Percentiles rank a stretch among this genome's conserved stretches.
Conservation (phyloP, 2,797 vertebrate species). For the Rhinogobio ventralis region DNA sequence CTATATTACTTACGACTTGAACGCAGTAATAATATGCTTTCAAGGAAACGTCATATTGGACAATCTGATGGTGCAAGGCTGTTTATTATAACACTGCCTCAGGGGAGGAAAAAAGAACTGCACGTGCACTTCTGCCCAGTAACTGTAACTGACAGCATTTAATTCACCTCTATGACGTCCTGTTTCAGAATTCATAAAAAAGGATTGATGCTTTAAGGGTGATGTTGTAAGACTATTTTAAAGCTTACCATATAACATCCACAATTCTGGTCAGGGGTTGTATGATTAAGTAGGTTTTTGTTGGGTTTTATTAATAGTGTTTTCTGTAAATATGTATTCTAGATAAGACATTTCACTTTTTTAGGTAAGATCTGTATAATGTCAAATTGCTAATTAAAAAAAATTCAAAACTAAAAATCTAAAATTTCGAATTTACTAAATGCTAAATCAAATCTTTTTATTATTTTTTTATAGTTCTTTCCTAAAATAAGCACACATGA, state of each 20-base stretch:
- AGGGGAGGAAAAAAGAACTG: neutral
- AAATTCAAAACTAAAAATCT: neutral
- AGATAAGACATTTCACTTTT: neutral
- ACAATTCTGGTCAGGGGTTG: no score
- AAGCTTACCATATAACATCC: neutral
- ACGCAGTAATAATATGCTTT: conserved; percentile 53
- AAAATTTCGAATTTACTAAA: neutral
- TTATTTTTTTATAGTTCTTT: neutral
- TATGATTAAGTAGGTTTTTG: neutral
- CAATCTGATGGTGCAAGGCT: conserved; percentile 32
- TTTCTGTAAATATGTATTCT: neutral
- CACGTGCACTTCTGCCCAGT: neutral
- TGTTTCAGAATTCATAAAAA: neutral
- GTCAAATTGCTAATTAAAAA: neutral
- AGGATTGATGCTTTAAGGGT: neutral
- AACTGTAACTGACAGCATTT: neutral
- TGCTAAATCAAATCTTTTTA: neutral
- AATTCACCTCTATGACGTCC: neutral
- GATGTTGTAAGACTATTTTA: neutral
- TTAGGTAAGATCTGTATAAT: neutral
- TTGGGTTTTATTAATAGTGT: neutral
- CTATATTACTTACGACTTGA: conserved; percentile 42
- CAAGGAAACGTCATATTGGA: conserved; percentile 38
- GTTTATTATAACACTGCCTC: conserved; percentile 31
- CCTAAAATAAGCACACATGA: neutral